Conservation (phyloP, 2,113 vertebrate species). For the Colinus virginianus region DNA sequence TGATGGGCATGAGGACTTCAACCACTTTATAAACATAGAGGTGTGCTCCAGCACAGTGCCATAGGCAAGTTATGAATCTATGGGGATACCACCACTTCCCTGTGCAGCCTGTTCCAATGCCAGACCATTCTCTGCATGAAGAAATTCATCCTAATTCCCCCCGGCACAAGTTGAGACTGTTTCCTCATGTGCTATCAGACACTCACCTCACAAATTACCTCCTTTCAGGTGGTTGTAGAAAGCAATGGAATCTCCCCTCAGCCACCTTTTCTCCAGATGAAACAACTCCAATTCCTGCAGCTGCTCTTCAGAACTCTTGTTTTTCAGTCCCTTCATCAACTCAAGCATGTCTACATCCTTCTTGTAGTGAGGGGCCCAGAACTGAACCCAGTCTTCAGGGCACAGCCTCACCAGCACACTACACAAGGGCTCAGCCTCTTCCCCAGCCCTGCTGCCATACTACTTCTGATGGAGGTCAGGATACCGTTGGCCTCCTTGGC, state of each 20-base stretch:
- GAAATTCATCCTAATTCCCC: background rate
- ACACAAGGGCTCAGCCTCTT: background rate
- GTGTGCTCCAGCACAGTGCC: background rate
- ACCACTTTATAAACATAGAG: background rate
- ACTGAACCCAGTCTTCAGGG: background rate
- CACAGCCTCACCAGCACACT: background rate
- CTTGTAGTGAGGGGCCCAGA: background rate
- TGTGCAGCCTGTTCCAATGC: background rate
- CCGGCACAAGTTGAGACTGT: background rate
- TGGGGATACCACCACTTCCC: background rate
- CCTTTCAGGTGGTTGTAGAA: background rate
- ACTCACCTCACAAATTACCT: background rate
- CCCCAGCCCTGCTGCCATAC: background rate
- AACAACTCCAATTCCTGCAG: background rate
- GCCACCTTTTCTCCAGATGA: background rate
- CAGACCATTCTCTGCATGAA: background rate
- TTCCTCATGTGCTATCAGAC: background rate
- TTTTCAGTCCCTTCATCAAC: background rate
- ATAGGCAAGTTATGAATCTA: background rate
- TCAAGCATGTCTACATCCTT: background rate
- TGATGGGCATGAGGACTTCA: background rate
- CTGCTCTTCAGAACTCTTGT: background rate
- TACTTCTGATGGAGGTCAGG: background rate
- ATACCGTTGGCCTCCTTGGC: background rate
- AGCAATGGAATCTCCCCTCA: background rate